These are phyloP conservation scores for Pagrus major DNA, from an alignment of 2,113 vertebrate species.

Conservation along the genomic window DNA sequence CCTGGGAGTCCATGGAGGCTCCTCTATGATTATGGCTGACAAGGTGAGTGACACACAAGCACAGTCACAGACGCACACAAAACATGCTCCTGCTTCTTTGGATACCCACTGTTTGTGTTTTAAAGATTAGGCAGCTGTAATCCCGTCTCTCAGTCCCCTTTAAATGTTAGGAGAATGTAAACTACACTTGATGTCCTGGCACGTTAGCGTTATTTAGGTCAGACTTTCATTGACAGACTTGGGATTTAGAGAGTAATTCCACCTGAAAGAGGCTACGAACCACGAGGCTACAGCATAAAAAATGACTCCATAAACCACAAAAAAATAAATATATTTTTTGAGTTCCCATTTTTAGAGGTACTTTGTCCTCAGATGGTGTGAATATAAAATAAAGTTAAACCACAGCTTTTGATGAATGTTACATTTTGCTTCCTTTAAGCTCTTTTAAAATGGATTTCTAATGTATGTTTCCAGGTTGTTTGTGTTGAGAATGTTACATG, in stretches of 20 bases:
- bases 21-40: conserved; percentile 99
- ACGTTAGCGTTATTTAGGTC: too few species aligned
- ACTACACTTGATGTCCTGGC: too few species aligned
- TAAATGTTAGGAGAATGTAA: conserved; percentile 12
- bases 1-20: conserved; percentile 95
- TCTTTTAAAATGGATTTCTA: neutral
- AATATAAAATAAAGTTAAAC: neutral
- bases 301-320: neutral
- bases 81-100: neutral
- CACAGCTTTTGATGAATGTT: neutral
- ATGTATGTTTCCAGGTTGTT: conserved; percentile 26
- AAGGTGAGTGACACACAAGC: conserved; percentile 88
- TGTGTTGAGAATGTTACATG: conserved; percentile 21
- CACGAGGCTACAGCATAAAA: neutral
- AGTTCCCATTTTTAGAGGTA: neutral
- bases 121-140: conserved; percentile 22
- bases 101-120: conserved; percentile 15
- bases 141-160: conserved; percentile 9
- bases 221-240: conserved; percentile 23
- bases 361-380: neutral
- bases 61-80: neutral
- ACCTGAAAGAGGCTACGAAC: conserved; percentile 16
- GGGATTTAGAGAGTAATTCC: conserved; percentile 4
- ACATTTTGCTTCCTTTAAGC: conserved; percentile 2
- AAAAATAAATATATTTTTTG: neutral